A percentile compares a stretch with the other conserved stretches of the same genome.
Conservation (phyloP, 2,113 vertebrate genomes). For the Etheostoma spectabile region DNA sequence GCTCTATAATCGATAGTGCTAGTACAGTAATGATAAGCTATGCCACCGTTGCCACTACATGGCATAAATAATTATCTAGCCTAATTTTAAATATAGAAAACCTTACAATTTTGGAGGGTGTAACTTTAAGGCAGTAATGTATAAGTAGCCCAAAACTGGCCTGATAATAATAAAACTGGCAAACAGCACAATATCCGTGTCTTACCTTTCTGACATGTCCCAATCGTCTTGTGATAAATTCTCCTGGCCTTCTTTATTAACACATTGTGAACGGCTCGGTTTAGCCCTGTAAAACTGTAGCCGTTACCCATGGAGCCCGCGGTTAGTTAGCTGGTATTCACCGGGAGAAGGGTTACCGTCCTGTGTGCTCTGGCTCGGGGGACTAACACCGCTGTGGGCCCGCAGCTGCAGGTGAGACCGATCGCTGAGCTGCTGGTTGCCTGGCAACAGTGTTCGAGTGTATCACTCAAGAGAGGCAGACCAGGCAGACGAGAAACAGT, state of each 20-base stretch:
- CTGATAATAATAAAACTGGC: background rate
- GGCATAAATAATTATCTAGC: background rate
- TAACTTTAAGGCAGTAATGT: background rate
- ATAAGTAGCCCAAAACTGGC: background rate
- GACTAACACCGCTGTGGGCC: slow-evolving; percentile 19
- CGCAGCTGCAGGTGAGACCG: slow-evolving; percentile 31
- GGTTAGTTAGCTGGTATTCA: slow-evolving; percentile 8
- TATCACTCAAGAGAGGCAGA: slow-evolving; percentile 4
- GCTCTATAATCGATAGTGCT: slow-evolving; percentile 32
- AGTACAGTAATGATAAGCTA: background rate
- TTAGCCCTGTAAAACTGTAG: slow-evolving; percentile 32
- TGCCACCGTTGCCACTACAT: background rate
- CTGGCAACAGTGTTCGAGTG: slow-evolving; percentile 55
- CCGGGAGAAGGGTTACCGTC: slow-evolving; percentile 17
- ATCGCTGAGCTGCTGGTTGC: slow-evolving; percentile 55
- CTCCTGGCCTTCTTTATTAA: slow-evolving; percentile 60
- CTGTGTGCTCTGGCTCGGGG: slow-evolving; percentile 1
- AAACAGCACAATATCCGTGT: background rate
- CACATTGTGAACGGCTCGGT: slow-evolving; percentile 44
- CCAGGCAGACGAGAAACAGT: background rate
- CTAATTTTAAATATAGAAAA: background rate
- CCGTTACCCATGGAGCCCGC: slow-evolving; percentile 75
- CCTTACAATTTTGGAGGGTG: no score
- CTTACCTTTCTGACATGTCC: slow-evolving; percentile 96
- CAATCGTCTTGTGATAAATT: slow-evolving; percentile 43